Evolutionary conservation across 1,140 invertebrate genomes (phyloP).

Genomic region (Bombus soroeensis): DNA sequence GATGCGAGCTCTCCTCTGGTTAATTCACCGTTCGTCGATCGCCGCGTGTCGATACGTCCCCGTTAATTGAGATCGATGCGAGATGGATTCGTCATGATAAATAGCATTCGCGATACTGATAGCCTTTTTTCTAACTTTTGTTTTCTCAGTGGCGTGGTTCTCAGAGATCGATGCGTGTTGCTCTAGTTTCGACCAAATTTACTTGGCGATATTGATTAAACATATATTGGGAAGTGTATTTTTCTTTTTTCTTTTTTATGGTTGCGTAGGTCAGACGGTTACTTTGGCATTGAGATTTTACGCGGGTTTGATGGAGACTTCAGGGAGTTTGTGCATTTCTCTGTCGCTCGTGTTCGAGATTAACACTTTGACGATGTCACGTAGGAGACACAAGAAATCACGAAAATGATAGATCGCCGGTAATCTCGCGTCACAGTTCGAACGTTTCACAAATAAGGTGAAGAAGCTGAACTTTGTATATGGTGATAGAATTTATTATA

Average conservation of each 20-base stretch:
- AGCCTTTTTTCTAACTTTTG: background rate
- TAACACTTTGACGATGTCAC: no score
- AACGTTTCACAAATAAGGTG: no score
- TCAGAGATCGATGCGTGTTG: no score
- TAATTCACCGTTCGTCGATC: conserved; percentile 14
- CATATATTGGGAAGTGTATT: background rate
- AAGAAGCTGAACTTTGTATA: no score
- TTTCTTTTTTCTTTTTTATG: background rate
- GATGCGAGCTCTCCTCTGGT: background rate
- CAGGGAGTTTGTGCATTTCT: no score
- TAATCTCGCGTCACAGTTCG: no score
- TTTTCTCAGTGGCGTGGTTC: background rate
- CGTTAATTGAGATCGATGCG: conserved; percentile 9
- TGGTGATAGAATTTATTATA: no score
- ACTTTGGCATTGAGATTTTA: background rate
- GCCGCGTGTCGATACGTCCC: background rate
- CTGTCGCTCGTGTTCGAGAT: no score
- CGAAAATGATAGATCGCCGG: no score
- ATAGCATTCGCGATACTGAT: no score
- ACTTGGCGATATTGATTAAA: background rate
- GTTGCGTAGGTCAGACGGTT: background rate
- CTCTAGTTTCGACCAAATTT: background rate
- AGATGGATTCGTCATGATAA: conserved; percentile 1
- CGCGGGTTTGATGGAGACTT: no score
- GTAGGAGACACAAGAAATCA: no score